phyloP scores from a whole-genome alignment of 2,797 vertebrate genomes.

The Pyrrhura leucotis region DNA sequence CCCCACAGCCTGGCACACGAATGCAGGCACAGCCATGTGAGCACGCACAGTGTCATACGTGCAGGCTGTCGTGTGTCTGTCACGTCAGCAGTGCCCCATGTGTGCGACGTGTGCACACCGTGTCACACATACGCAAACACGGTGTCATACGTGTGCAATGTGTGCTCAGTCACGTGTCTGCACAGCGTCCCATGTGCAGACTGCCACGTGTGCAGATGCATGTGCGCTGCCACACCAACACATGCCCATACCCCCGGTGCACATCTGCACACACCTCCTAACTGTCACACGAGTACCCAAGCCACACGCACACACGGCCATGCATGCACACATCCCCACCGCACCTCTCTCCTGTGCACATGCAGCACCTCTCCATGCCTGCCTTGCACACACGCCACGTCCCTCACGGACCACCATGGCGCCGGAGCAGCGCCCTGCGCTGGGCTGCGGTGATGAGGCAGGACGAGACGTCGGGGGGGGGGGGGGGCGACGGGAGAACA shows the following conservation, averaged over 20 bases:
- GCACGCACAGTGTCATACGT: accelerated
- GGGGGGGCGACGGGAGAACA: accelerated
- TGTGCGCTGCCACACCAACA: background rate
- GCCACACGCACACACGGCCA: accelerated
- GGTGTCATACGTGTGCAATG: background rate
- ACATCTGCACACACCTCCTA: accelerated
- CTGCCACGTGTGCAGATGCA: too few species aligned
- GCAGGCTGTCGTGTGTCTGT: background rate
- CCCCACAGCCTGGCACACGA: background rate
- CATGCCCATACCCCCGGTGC: accelerated
- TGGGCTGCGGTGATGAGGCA: accelerated
- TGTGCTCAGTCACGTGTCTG: background rate
- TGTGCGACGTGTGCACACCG: background rate
- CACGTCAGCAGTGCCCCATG: background rate
- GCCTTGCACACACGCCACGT: accelerated
- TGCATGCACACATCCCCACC: accelerated
- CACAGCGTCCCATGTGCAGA: background rate
- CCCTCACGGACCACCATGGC: accelerated
- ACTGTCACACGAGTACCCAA: background rate
- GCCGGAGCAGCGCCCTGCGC: accelerated
- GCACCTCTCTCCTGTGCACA: background rate
- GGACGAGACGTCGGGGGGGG: background rate
- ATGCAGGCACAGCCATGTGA: accelerated
- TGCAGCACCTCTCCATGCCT: accelerated
- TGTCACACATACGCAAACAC: background rate